Percentiles rank a stretch among this genome's conserved stretches.
phyloP scores from a whole-genome alignment of 2,113 vertebrate species.

The Rhabdornis inornatus region DNA sequence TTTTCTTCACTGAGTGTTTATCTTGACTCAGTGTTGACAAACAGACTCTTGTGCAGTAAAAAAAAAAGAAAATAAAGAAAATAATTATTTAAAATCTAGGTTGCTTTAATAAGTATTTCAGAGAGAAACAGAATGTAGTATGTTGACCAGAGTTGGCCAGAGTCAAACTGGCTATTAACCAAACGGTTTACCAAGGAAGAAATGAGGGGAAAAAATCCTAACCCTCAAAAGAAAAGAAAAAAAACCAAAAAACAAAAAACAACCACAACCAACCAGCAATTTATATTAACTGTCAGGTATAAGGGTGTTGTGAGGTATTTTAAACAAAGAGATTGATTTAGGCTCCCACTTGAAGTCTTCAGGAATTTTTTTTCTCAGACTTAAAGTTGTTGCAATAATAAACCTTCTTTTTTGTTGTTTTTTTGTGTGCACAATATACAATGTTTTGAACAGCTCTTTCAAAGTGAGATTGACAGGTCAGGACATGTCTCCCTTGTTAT shows the following conservation, averaged over 20 bases:
- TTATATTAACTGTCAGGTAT: neutral
- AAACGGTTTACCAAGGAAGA: neutral
- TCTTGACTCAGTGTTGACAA: neutral
- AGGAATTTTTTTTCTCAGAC: neutral
- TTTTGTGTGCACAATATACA: neutral
- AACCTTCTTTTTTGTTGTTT: neutral
- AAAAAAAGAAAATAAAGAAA: neutral
- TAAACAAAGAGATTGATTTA: neutral
- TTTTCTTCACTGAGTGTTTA: neutral
- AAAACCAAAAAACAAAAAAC: neutral
- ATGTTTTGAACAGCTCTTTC: neutral
- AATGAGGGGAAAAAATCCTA: neutral
- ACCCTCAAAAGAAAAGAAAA: neutral
- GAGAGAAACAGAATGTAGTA: neutral
- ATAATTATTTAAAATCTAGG: neutral
- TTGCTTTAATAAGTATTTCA: neutral
- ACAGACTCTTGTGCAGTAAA: neutral
- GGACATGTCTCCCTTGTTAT: neutral
- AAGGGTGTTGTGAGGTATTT: neutral
- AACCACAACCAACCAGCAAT: neutral
- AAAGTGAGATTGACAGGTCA: constrained; percentile 23
- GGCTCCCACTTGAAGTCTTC: neutral
- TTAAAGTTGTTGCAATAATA: neutral
- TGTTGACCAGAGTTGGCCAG: neutral
- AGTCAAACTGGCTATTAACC: neutral